Percentiles rank a stretch among this genome's conserved stretches.
These are phyloP conservation scores for Apamea sordens DNA, from an alignment of 2,888 invertebrate species.

Conservation along the genomic window DNA sequence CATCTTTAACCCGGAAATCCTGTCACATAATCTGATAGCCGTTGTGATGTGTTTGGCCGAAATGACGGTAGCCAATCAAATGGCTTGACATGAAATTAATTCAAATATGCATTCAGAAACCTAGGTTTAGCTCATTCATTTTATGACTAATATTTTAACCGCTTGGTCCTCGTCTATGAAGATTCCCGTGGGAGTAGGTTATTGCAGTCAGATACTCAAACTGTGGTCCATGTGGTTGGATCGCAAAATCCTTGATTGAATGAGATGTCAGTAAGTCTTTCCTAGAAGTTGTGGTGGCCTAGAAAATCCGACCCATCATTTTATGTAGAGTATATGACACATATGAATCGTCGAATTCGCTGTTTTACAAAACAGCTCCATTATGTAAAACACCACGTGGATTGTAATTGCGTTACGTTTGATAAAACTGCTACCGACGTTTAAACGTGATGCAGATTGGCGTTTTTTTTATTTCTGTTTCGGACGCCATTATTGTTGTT, in stretches of 20 bases:
- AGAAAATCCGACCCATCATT: background rate
- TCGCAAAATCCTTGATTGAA: background rate
- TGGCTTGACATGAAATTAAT: background rate
- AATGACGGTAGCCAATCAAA: background rate
- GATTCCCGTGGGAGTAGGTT: conserved; percentile 4
- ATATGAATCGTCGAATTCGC: background rate
- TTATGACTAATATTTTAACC: conserved; percentile 18
- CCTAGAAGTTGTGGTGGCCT: background rate
- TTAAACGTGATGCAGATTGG: no score
- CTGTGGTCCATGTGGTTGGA: background rate
- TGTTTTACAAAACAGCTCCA: background rate
- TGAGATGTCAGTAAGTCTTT: background rate
- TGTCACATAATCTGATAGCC: no score
- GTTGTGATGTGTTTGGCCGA: background rate
- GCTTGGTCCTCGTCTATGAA: background rate
- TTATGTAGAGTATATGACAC: background rate
- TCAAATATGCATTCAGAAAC: background rate
- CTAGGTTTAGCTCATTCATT: background rate
- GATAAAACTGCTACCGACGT: no score
- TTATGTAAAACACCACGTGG: background rate
- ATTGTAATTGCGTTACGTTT: no score
- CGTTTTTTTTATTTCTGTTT: background rate
- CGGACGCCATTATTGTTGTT: background rate
- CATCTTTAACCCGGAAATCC: background rate
- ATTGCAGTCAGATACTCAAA: no score